Percentiles rank a stretch among this genome's conserved stretches.
Evolutionary conservation across 2,113 vertebrate genomes (phyloP).

Genomic region (Cettia cetti): DNA sequence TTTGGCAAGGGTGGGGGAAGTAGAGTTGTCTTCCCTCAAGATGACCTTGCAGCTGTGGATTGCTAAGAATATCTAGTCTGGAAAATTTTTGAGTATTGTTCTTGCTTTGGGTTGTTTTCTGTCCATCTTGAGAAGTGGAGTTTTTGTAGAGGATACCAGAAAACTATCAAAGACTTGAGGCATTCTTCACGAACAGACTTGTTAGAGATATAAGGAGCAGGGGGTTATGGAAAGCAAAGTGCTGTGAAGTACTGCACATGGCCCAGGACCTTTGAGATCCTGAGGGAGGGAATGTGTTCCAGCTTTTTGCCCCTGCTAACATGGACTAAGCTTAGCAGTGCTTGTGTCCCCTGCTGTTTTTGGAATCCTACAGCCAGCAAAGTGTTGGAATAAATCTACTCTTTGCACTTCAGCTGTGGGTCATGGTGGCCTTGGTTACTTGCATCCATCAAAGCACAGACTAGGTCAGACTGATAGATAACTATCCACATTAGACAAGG

Average conservation of each 20-base stretch:
- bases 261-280: background rate
- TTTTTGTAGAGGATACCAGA: background rate
- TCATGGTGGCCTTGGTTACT: background rate
- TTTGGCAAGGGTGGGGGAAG: background rate
- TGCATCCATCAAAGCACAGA: background rate
- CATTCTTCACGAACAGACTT: background rate
- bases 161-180: background rate
- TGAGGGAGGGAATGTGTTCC: background rate
- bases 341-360: background rate
- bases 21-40: background rate
- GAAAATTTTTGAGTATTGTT: background rate
- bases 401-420: background rate
- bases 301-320: background rate
- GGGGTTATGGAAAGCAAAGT: background rate
- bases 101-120: background rate
- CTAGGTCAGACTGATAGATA: background rate
- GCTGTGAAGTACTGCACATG: rapidly evolving
- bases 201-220: background rate
- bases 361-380: too few species aligned
- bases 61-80: background rate
- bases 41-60: background rate
- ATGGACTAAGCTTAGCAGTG: background rate
- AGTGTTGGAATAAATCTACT: background rate
- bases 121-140: background rate
- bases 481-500: background rate